Percentiles rank a stretch among this genome's conserved stretches.
phyloP scores from a whole-genome alignment of 2,797 vertebrate species.

The Yasuhikotakia modesta region DNA sequence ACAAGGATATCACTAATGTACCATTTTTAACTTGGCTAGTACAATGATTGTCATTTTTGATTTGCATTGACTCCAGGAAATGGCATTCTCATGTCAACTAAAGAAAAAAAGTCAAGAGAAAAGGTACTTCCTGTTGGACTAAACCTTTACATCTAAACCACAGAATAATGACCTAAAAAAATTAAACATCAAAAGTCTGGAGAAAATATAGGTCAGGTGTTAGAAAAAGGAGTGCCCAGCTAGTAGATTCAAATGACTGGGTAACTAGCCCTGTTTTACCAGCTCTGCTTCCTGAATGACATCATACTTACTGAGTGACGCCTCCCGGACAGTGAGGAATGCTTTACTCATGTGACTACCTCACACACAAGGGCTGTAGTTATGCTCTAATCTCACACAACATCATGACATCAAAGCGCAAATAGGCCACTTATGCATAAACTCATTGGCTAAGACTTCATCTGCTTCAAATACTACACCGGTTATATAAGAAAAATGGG shows the following conservation, averaged over 20 bases:
- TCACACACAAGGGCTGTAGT: slow-evolving; percentile 42
- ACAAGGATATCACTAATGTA: neutral
- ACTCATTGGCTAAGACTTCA: slow-evolving; percentile 41
- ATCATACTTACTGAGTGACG: slow-evolving; percentile 57
- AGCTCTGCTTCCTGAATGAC: slow-evolving; percentile 70
- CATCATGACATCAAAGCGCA: slow-evolving; percentile 49
- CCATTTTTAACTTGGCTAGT: neutral
- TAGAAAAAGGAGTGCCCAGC: slow-evolving; percentile 2
- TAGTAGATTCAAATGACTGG: slow-evolving; percentile 13
- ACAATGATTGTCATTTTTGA: neutral
- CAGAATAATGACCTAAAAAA: slow-evolving; percentile 18
- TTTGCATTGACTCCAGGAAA: slow-evolving; percentile 22
- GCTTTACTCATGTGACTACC: slow-evolving; percentile 67
- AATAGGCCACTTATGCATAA: slow-evolving; percentile 29
- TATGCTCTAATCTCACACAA: slow-evolving; percentile 33
- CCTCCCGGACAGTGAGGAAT: slow-evolving; percentile 27
- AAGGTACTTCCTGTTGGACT: slow-evolving; percentile 6
- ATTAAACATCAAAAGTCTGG: neutral
- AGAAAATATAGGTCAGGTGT: slow-evolving; percentile 36
- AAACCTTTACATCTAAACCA: slow-evolving; percentile 28
- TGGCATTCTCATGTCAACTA: neutral
- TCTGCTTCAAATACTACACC: slow-evolving; percentile 22
- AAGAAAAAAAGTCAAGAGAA: neutral
- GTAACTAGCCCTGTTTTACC: slow-evolving; percentile 48
- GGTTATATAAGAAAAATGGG: slow-evolving; percentile 6